phyloP scores from a whole-genome alignment of 2,113 vertebrate species.

The Anthoscopus minutus region DNA sequence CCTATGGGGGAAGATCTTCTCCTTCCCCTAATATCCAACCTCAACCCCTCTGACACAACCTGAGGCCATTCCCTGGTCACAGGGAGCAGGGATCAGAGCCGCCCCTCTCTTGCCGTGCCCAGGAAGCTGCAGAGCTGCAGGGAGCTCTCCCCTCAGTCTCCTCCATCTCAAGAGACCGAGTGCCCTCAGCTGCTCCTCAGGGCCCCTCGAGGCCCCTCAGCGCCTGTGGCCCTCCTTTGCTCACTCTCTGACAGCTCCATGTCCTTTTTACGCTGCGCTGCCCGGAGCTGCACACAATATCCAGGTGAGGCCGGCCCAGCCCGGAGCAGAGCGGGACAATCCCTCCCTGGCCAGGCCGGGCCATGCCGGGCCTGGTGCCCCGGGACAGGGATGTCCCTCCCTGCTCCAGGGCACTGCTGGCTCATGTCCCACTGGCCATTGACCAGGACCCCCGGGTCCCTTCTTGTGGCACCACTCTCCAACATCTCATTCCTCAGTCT shows the following conservation, averaged over 20 bases:
- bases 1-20: too few species aligned
- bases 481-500: not conserved
- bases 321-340: not conserved
- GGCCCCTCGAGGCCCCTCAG: not conserved
- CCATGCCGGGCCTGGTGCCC: not conserved
- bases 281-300: not conserved
- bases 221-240: not conserved
- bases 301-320: not conserved
- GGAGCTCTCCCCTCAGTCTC: not conserved
- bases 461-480: rapidly evolving
- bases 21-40: not conserved
- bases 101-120: not conserved
- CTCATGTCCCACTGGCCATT: rapidly evolving
- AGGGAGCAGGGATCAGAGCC: not conserved
- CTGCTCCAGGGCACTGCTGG: not conserved
- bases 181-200: not conserved
- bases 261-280: rapidly evolving
- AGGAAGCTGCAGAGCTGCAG: not conserved
- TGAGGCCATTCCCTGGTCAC: not conserved
- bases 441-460: not conserved
- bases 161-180: not conserved
- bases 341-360: too few species aligned
- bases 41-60: not conserved
- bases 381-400: not conserved
- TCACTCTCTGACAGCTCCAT: rapidly evolving